Conservation (phyloP, 1,140 invertebrate species). For the Coptotermes formosanus region DNA sequence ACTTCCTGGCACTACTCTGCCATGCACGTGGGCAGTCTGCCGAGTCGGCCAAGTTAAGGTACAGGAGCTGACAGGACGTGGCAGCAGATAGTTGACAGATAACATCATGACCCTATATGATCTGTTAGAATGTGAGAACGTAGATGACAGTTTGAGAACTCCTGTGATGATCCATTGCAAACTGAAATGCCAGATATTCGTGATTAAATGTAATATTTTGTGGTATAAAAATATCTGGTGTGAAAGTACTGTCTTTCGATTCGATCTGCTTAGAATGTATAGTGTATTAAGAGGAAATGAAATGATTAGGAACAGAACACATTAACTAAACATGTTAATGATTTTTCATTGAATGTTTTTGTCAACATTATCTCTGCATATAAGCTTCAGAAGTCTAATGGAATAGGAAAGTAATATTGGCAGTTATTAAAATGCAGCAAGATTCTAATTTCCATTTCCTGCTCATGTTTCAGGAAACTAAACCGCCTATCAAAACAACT, state of each 20-base stretch:
- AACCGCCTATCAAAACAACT: not conserved
- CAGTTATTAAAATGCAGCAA: not conserved
- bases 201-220: conserved; percentile 2
- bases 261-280: not conserved
- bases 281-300: not conserved
- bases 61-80: too few relatives aligned
- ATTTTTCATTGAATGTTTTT: not conserved
- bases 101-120: not conserved
- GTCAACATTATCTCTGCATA: not conserved
- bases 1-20: too few relatives aligned
- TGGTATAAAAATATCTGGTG: not conserved
- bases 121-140: not conserved
- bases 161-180: not conserved
- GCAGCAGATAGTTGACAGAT: too few relatives aligned
- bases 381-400: not conserved
- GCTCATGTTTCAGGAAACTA: not conserved
- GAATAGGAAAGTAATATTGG: not conserved
- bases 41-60: too few relatives aligned
- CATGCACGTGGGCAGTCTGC: too few relatives aligned
- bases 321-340: not conserved
- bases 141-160: not conserved
- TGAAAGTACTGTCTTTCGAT: not conserved
- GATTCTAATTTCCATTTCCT: not conserved
- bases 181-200: not conserved
- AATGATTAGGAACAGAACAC: not conserved